Base-by-base conservation (phyloP, 2,888 invertebrate genomes). In the Nycteola revayana region DNA sequence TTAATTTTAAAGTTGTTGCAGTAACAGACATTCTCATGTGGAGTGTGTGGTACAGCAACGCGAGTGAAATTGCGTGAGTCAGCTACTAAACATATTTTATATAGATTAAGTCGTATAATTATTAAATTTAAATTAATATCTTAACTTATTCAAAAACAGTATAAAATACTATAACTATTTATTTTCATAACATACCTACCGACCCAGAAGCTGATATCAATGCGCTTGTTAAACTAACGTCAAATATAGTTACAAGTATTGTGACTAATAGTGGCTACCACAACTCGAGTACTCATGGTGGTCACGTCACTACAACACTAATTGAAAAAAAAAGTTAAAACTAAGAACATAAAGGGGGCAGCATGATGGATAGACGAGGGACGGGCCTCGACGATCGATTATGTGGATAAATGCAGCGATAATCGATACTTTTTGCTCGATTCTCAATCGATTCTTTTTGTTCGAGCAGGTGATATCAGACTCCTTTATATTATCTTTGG, bases 351-450 rank as follows among this genome's bases (percentile, higher is more conserved):
- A 45, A 49, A 50, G 49, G 33, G 39, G 38, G 41, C 34, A 48
- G 33, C 37, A 61, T 75, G 74, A 76, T 68, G 64, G 75, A 75
- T 75, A 66, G 67, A 62, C 65, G 55, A 53, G 46, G 48, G 49
- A 38, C 42, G 33, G 57, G 49, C 39, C 52, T 61, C 63, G 60
- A 64, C 52, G 58, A 69, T 72, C 69, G 74, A 75, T 76, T 75
- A 76, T 72, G 63, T 59, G 67, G 66, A 76, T 75, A 70, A 72
- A 76, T 72, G 75, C 60, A 56, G 60, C 65, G 76, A 77, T 80
- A 71, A 62, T 75, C 75, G 66, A 69, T 60, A 47, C 56, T 71
- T 73, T 75, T 69, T 71, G 62, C 57, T 61, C 35, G 49, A 56
- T 51, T 40, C 51, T 14, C 28, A 40, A 32, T 40, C 56, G 52